A percentile compares a stretch with the other conserved stretches of the same genome.
These are phyloP conservation scores for Distichodus sexfasciatus DNA, from an alignment of 2,797 vertebrate genomes.

Conservation along the genomic window DNA sequence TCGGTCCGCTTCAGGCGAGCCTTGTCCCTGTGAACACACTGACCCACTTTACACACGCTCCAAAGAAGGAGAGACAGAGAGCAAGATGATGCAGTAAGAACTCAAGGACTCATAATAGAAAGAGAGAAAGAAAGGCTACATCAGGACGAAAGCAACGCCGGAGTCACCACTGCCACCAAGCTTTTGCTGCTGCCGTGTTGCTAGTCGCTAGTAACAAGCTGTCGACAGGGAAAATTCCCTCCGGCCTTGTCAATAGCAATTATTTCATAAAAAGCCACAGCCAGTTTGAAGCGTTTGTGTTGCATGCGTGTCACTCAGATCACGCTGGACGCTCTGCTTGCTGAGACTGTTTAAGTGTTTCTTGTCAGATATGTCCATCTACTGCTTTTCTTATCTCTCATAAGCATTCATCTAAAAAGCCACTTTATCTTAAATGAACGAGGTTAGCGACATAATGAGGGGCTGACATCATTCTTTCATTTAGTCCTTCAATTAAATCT, in stretches of 20 bases:
- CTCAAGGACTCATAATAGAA: background rate
- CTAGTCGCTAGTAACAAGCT: conserved; percentile 19
- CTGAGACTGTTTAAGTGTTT: background rate
- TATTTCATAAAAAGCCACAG: conserved; percentile 15
- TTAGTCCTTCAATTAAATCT: no score
- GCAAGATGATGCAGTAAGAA: conserved; percentile 2
- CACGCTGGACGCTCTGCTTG: background rate
- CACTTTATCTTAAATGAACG: no score
- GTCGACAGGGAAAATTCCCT: conserved; percentile 6
- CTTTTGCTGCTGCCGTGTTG: conserved; percentile 1
- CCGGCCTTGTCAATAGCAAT: background rate
- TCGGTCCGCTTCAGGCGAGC: background rate
- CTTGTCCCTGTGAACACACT: conserved; percentile 20
- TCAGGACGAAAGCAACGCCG: background rate
- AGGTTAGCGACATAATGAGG: no score
- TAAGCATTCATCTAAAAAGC: no score
- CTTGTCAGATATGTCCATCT: background rate
- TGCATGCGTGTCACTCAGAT: background rate
- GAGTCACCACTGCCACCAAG: background rate
- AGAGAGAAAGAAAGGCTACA: conserved; percentile 16
- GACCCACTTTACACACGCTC: conserved; percentile 38
- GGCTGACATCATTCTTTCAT: no score
- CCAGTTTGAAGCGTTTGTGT: conserved; percentile 1
- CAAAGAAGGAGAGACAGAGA: background rate
- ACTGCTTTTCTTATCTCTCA: no score